These are phyloP conservation scores for Sus cebifrons DNA, from an alignment of 2,797 vertebrate genomes.

Conservation along the genomic window DNA sequence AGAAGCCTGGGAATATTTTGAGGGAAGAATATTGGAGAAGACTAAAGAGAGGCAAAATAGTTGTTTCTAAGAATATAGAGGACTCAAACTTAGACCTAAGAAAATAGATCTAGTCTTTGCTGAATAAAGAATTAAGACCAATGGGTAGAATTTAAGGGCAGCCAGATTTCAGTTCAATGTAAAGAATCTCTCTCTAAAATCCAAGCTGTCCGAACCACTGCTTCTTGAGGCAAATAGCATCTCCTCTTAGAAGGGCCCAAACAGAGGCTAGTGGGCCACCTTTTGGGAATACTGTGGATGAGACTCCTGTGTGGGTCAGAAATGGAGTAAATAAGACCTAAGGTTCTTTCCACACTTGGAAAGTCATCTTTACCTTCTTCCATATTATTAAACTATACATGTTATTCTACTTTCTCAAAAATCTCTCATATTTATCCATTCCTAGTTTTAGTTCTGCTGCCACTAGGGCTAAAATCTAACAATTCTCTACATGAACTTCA, in stretches of 20 bases:
- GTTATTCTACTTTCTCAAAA: neutral
- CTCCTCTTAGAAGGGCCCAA: neutral
- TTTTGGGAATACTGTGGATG: neutral
- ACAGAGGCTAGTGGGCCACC: neutral
- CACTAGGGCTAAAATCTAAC: neutral
- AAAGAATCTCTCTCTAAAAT: constrained; percentile 39
- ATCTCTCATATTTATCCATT: neutral
- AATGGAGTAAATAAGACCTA: neutral
- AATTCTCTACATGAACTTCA: neutral
- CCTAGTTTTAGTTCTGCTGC: neutral
- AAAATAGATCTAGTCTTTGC: constrained; percentile 22
- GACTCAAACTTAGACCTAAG: neutral
- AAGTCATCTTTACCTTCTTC: neutral
- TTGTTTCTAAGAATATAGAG: constrained; percentile 46
- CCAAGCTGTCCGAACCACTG: neutral
- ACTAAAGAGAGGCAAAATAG: neutral
- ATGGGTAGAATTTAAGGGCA: constrained; percentile 14
- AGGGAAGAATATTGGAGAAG: constrained; percentile 32
- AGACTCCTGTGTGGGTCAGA: neutral
- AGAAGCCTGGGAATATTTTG: constrained; percentile 35
- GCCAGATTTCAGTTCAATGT: neutral
- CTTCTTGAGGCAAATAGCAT: neutral
- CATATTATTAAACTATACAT: neutral
- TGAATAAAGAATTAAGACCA: constrained; percentile 55
- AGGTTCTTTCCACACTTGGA: neutral